Conservation (phyloP, 2,113 vertebrate genomes). For the Corydoras sp. region DNA sequence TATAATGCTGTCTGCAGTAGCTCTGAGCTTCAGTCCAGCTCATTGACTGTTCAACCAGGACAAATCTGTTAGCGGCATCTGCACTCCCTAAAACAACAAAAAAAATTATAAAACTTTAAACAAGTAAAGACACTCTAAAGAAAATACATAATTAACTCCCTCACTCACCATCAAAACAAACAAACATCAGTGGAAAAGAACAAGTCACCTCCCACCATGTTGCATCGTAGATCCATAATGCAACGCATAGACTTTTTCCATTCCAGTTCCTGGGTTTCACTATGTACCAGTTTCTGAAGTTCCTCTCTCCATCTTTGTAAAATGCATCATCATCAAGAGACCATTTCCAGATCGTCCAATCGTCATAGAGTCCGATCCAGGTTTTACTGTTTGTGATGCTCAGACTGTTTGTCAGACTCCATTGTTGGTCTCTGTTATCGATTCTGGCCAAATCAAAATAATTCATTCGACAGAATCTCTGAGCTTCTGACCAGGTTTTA, state of each 20-base stretch:
- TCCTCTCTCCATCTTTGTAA: conserved; percentile 14
- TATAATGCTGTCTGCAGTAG: conserved; percentile 30
- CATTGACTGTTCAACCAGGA: background rate
- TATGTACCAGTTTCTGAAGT: conserved; percentile 12
- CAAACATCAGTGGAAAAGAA: accelerated
- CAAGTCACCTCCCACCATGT: background rate
- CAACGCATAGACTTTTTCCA: conserved; percentile 9
- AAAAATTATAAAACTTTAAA: background rate
- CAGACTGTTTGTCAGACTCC: conserved; percentile 12
- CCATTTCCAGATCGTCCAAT: conserved; percentile 23
- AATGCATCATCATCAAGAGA: conserved; percentile 21
- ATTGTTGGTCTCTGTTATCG: conserved; percentile 6
- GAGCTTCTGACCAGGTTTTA: conserved; percentile 26
- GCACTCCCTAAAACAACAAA: background rate
- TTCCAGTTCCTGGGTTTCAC: background rate
- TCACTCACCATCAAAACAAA: conserved; percentile 31
- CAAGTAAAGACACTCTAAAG: background rate
- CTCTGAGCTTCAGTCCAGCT: conserved; percentile 27
- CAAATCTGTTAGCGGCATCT: background rate
- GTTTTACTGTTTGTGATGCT: background rate
- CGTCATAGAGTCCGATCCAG: conserved; percentile 29
- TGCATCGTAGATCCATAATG: background rate
- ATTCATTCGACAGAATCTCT: conserved; percentile 24
- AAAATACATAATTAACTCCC: background rate
- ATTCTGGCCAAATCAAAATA: conserved; percentile 34